These are phyloP conservation scores for Gallinago paraguaiae DNA, from an alignment of 2,113 vertebrate genomes.

Conservation along the genomic window DNA sequence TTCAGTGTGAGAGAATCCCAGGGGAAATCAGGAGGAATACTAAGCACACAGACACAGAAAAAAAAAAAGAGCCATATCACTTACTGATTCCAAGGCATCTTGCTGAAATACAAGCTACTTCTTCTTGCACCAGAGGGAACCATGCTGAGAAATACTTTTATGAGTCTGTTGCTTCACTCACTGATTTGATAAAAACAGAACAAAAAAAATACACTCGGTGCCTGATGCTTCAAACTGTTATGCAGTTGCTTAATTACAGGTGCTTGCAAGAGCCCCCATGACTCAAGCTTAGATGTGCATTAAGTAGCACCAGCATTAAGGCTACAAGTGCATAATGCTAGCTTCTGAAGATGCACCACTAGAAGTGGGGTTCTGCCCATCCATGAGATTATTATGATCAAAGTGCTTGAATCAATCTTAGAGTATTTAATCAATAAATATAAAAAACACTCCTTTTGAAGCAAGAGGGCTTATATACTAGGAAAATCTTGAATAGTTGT, in stretches of 20 bases:
- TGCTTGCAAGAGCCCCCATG: not conserved
- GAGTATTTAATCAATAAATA: not conserved
- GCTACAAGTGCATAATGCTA: not conserved
- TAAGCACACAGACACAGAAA: not conserved
- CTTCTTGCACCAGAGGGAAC: not conserved
- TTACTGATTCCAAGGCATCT: not conserved
- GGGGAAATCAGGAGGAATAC: conserved; percentile 44
- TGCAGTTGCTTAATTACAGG: not conserved
- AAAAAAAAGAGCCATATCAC: not conserved
- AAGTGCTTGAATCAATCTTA: not conserved
- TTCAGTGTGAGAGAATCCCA: not conserved
- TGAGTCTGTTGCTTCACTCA: not conserved
- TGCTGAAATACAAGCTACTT: not conserved
- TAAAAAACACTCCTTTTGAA: not conserved
- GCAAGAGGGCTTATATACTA: not conserved
- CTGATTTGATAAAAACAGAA: not conserved
- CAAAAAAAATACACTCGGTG: not conserved
- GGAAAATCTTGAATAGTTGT: not conserved
- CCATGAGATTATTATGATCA: not conserved
- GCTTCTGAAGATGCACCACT: not conserved
- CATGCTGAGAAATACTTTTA: not conserved
- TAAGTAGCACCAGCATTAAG: not conserved
- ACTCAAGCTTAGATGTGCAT: not conserved
- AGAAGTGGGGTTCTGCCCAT: not conserved
- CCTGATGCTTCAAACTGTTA: not conserved